A percentile compares a stretch with the other conserved stretches of the same genome.
Evolutionary conservation across 1,140 invertebrate species (phyloP).

Genomic region (Temnothorax nylanderi): DNA sequence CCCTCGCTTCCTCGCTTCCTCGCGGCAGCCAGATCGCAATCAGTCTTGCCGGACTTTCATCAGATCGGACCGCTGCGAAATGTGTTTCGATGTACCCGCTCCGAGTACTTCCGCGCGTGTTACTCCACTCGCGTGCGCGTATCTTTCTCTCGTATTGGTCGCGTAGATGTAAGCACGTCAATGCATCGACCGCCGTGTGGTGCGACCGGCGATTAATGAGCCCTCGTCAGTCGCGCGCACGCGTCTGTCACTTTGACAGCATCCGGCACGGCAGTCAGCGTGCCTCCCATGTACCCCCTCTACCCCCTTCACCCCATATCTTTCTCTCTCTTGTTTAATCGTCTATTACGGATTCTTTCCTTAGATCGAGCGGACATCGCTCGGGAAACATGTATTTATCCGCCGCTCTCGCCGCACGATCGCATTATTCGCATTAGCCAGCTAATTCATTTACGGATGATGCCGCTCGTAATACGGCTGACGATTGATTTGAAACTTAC

Average conservation of each 20-base stretch:
- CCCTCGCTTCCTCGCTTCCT: constrained; percentile 33
- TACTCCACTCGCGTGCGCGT: neutral
- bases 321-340: constrained; percentile 45
- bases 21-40: constrained; percentile 67
- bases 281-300: constrained; percentile 32
- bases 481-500: constrained; percentile 22
- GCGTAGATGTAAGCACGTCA: constrained; percentile 21
- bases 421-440: constrained; percentile 18
- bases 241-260: constrained; percentile 65
- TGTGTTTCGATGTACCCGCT: constrained; percentile 32
- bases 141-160: constrained; percentile 2
- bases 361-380: constrained; percentile 29
- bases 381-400: neutral
- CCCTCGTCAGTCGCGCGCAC: constrained; percentile 56
- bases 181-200: constrained; percentile 38
- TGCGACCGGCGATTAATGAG: constrained; percentile 63
- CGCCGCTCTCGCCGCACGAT: constrained; percentile 29
- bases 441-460: constrained; percentile 20
- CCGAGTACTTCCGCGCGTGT: constrained; percentile 34
- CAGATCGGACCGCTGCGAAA: constrained; percentile 61
- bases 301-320: constrained; percentile 19
- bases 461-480: neutral
- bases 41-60: constrained; percentile 70
- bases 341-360: constrained; percentile 58
- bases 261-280: constrained; percentile 60